Conservation (phyloP, 1,140 invertebrate species). For the Panonychus citri region DNA sequence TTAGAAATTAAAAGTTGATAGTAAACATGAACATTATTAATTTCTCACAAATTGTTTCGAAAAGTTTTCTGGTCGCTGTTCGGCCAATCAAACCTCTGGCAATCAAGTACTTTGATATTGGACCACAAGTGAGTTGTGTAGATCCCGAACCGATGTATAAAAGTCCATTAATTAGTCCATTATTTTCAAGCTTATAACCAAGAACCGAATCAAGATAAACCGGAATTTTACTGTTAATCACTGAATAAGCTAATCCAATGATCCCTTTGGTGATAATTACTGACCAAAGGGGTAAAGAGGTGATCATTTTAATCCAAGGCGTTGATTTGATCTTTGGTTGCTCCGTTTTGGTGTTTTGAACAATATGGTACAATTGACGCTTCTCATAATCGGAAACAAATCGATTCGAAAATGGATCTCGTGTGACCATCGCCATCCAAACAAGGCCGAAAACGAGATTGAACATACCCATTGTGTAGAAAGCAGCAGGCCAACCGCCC, state of each 20-base stretch:
- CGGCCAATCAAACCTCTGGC: neutral
- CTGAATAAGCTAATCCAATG: conserved; percentile 23
- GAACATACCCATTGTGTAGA: no score
- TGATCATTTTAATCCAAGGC: conserved; percentile 22
- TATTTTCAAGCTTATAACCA: conserved; percentile 6
- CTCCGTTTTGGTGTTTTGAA: no score
- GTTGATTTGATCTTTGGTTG: no score
- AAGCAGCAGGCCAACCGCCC: no score
- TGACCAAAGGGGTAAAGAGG: conserved; percentile 26
- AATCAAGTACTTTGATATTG: neutral
- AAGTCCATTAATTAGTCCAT: neutral
- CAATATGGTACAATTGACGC: no score
- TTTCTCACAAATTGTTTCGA: conserved; percentile 12
- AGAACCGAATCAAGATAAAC: conserved; percentile 11
- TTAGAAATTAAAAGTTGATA: no score
- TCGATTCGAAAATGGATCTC: no score
- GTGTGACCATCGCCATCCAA: no score
- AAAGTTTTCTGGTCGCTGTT: conserved; percentile 15
- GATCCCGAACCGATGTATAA: neutral
- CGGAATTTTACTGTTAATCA: conserved; percentile 8
- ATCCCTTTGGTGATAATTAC: conserved; percentile 27
- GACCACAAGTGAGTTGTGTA: neutral
- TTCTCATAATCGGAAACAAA: no score
- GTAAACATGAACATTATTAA: no score
- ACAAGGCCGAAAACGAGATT: no score